These are phyloP conservation scores for Meandrina meandrites DNA, from an alignment of 92 coral and sea anemone species.

Conservation along the genomic window DNA sequence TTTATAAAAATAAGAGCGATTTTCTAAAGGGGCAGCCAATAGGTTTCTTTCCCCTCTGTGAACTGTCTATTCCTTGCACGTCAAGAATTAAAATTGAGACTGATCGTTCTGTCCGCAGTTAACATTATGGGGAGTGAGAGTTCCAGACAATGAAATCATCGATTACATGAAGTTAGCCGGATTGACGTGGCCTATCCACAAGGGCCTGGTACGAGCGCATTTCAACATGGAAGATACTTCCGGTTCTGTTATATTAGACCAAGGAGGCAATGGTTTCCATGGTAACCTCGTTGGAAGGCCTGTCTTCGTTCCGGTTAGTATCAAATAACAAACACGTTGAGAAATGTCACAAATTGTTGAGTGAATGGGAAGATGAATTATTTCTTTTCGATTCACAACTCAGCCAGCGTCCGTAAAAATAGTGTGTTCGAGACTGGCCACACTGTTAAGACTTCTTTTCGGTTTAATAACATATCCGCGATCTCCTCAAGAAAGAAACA, in stretches of 20 bases:
- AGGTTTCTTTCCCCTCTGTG: no score
- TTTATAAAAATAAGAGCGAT: no score
- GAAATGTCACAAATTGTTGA: no score
- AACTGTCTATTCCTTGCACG: not conserved
- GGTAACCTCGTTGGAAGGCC: constrained; percentile 87
- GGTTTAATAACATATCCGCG: no score
- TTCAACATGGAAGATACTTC: constrained; percentile 83
- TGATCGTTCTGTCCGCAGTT: constrained; percentile 38
- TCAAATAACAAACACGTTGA: no score
- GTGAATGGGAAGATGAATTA: no score
- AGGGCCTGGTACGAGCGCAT: constrained; percentile 91
- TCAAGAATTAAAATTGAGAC: not conserved
- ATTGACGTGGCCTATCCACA: constrained; percentile 94
- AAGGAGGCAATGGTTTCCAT: constrained; percentile 69
- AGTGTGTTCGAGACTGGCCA: no score
- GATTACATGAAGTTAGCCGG: constrained; percentile 92
- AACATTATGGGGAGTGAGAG: constrained; percentile 87
- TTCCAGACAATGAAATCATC: constrained; percentile 75
- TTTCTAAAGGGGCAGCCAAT: no score
- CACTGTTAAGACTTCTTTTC: no score
- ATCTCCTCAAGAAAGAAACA: no score
- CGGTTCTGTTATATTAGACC: constrained; percentile 63
- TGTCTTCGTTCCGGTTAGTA: constrained; percentile 76
- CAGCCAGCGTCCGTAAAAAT: no score
- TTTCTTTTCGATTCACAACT: no score